Conservation (phyloP, 2,113 vertebrate species). For the Rhinopomastus cyanomelas region DNA sequence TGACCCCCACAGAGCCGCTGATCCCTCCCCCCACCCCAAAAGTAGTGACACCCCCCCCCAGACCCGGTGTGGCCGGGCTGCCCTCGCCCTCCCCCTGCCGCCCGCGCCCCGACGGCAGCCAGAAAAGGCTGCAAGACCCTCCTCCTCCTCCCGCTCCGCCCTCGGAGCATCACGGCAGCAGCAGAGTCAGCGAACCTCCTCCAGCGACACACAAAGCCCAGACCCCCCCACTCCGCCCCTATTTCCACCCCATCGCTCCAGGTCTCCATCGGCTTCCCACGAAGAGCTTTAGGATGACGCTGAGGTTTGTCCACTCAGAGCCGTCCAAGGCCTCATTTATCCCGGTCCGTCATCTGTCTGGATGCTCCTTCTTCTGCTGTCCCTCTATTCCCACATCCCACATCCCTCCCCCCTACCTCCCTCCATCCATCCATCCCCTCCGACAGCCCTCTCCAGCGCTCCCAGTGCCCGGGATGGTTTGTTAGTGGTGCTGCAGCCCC, state of each 20-base stretch:
- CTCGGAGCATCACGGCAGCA: not conserved
- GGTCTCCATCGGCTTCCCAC: not conserved
- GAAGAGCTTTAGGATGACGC: not conserved
- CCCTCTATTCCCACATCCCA: not conserved
- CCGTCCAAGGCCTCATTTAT: not conserved
- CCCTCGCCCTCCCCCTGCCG: constrained; percentile 43
- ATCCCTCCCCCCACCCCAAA: too few species aligned
- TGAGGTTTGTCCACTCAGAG: not conserved
- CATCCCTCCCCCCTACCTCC: not conserved
- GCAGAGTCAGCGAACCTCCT: not conserved
- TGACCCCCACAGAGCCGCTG: not conserved
- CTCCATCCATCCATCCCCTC: not conserved
- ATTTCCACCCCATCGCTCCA: not conserved
- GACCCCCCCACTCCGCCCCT: not conserved
- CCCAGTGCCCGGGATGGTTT: accelerated
- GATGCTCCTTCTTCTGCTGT: not conserved
- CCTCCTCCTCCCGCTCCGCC: not conserved
- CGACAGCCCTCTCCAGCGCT: not conserved
- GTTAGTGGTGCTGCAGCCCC: accelerated
- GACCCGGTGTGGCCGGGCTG: constrained; percentile 9
- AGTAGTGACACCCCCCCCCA: too few species aligned
- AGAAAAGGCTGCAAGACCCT: constrained; percentile 22
- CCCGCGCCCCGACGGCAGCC: not conserved
- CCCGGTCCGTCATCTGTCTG: accelerated
- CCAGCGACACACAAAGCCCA: constrained; percentile 3